Conservation (phyloP, 2,797 vertebrate species). For the Trachurus trachurus region DNA sequence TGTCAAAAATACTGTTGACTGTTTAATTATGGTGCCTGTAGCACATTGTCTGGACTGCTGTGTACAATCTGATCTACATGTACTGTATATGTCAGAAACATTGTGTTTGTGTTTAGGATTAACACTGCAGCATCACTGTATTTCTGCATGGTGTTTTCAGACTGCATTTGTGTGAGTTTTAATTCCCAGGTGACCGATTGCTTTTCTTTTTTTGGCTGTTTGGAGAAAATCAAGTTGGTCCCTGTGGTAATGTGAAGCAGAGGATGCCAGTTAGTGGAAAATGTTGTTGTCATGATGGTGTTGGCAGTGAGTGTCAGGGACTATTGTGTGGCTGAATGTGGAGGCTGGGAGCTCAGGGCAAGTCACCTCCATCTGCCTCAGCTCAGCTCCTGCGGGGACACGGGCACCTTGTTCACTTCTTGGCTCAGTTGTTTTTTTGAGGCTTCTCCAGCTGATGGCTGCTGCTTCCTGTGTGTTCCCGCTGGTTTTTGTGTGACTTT, state of each 20-base stretch:
- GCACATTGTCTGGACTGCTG: background rate
- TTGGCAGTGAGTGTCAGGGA: slow-evolving; percentile 26
- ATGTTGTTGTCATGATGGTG: slow-evolving; percentile 32
- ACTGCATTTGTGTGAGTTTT: slow-evolving; percentile 23
- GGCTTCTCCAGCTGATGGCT: slow-evolving; percentile 20
- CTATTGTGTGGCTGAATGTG: slow-evolving; percentile 36
- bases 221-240: slow-evolving; percentile 22
- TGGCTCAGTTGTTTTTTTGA: slow-evolving; percentile 14
- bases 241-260: slow-evolving; percentile 34
- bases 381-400: slow-evolving; percentile 38
- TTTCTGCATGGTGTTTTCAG: slow-evolving; percentile 12
- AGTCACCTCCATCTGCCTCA: slow-evolving; percentile 27
- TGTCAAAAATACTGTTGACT: background rate
- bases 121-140: background rate
- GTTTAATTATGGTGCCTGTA: background rate
- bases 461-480: slow-evolving; percentile 29
- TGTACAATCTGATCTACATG: background rate
- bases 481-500: slow-evolving; percentile 13
- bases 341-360: slow-evolving; percentile 35
- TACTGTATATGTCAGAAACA: background rate
- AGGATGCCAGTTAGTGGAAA: slow-evolving; percentile 14
- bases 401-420: slow-evolving; percentile 27
- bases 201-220: slow-evolving; percentile 2
- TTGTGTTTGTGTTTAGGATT: background rate
- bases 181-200: slow-evolving; percentile 38